Conservation (phyloP, 2,797 vertebrate species). For the Prunella strophiata region DNA sequence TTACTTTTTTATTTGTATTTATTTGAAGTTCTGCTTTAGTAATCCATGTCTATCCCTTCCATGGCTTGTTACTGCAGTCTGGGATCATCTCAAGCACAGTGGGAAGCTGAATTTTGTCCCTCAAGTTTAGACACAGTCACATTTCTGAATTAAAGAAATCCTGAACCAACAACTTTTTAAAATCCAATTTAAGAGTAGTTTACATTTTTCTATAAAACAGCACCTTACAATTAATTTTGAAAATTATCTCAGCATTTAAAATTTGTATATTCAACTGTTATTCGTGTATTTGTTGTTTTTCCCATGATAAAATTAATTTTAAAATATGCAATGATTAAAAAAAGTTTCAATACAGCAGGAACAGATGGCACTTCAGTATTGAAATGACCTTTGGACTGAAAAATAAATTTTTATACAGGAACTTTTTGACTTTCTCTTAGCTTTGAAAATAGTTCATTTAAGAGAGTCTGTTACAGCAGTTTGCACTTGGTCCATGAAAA, state of each 20-base stretch:
- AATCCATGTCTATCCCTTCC: not conserved
- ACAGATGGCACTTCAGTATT: slow-evolving; percentile 8
- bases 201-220: not conserved
- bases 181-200: not conserved
- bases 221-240: not conserved
- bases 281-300: not conserved
- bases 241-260: not conserved
- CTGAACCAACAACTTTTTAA: not conserved
- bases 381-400: slow-evolving; percentile 10
- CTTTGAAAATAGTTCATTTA: not conserved
- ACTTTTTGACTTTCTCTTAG: not conserved
- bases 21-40: not conserved
- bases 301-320: not conserved
- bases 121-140: not conserved
- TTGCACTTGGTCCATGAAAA: not conserved
- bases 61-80: not conserved
- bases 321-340: slow-evolving; percentile 4
- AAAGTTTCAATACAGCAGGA: not conserved
- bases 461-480: not conserved
- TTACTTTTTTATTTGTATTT: not conserved
- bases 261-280: not conserved
- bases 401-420: not conserved
- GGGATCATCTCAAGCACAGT: not conserved
- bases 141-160: not conserved
- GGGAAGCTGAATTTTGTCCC: not conserved